These are phyloP conservation scores for Cantharis nigra DNA, from an alignment of 2,888 invertebrate genomes.

Conservation along the genomic window DNA sequence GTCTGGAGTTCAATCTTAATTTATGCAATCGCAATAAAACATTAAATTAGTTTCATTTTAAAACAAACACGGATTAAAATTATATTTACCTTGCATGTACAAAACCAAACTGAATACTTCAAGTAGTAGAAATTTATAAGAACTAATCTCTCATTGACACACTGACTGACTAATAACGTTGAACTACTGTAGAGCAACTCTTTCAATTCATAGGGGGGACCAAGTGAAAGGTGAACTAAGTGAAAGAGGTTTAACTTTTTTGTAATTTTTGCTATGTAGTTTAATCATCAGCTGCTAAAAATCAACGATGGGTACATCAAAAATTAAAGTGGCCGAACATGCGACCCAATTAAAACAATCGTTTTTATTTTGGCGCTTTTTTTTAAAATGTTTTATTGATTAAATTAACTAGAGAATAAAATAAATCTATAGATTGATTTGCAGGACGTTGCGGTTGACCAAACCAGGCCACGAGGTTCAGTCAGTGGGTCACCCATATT, in stretches of 20 bases:
- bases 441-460: slow-evolving; percentile 32
- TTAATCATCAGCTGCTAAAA: neutral
- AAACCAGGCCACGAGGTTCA: slow-evolving; percentile 37
- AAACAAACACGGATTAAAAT: neutral
- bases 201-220: slow-evolving; percentile 34
- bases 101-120: neutral
- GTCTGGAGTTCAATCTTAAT: neutral
- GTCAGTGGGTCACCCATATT: slow-evolving; percentile 35
- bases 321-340: neutral
- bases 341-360: neutral
- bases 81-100: neutral
- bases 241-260: slow-evolving; percentile 3
- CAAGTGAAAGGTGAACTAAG: slow-evolving; percentile 34
- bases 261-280: neutral
- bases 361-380: neutral
- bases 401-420: neutral
- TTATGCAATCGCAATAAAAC: neutral
- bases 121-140: slow-evolving; percentile 24
- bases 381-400: neutral
- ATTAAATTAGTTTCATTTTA: neutral
- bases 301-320: neutral
- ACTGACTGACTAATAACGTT: slow-evolving; percentile 49
- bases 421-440: neutral
- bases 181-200: slow-evolving; percentile 21
- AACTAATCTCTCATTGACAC: slow-evolving; percentile 48